Percentiles rank a stretch among this genome's conserved stretches.
Conservation (phyloP, 2,113 vertebrate species). For the Phyllostomus hastatus region DNA sequence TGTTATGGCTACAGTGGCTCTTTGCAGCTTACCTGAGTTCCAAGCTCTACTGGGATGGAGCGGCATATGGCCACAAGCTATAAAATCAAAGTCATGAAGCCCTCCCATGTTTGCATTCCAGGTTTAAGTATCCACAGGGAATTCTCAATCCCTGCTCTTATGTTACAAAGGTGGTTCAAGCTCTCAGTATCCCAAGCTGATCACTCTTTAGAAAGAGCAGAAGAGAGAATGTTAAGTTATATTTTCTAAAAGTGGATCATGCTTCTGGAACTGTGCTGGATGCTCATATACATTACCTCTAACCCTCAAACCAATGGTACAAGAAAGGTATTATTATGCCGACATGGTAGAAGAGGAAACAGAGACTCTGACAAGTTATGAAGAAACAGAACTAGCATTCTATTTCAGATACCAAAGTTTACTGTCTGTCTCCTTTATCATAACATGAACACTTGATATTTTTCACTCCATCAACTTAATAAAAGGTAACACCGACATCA, state of each 20-base stretch:
- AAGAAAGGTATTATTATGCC: neutral
- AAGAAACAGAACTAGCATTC: neutral
- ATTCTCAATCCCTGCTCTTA: slow-evolving; percentile 58
- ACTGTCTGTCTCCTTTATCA: neutral
- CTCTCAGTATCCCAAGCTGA: accelerated
- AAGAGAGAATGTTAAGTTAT: neutral
- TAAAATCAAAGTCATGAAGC: slow-evolving; percentile 53
- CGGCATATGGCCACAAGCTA: slow-evolving; percentile 46
- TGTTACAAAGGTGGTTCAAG: slow-evolving; percentile 23
- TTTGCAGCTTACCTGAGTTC: slow-evolving; percentile 26
- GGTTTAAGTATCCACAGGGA: slow-evolving; percentile 52
- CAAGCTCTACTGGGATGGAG: slow-evolving; percentile 15
- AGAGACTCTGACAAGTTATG: neutral
- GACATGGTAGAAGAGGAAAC: neutral
- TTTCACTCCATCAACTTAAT: slow-evolving; percentile 13
- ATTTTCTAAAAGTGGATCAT: neutral
- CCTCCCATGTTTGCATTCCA: slow-evolving; percentile 60
- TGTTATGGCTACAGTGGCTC: slow-evolving; percentile 13
- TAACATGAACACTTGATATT: neutral
- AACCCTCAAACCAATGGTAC: neutral
- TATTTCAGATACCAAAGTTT: neutral
- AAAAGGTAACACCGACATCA: neutral
- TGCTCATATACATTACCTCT: neutral
- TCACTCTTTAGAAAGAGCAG: slow-evolving; percentile 19
- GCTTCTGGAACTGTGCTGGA: neutral